phyloP scores from a whole-genome alignment of 2,113 vertebrate genomes.

The Callionymus lyra region DNA sequence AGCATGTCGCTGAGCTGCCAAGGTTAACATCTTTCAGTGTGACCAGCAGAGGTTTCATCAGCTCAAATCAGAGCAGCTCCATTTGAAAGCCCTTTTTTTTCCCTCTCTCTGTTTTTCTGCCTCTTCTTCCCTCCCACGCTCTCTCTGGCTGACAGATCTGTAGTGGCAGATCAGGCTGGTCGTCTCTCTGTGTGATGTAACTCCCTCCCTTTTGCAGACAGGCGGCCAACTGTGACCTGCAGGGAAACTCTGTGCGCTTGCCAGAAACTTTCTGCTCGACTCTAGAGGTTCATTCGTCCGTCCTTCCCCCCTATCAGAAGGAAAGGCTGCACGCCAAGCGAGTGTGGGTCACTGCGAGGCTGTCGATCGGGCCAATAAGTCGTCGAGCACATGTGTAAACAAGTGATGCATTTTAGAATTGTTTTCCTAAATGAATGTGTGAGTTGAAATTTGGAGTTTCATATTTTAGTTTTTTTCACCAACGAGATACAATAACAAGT shows the following conservation, averaged over 20 bases:
- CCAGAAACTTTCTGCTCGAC: constrained; percentile 45
- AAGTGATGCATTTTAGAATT: constrained; percentile 21
- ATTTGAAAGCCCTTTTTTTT: constrained; percentile 32
- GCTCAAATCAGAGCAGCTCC: constrained; percentile 22
- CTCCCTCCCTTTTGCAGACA: constrained; percentile 30
- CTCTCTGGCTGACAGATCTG: constrained; percentile 41
- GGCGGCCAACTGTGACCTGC: constrained; percentile 46
- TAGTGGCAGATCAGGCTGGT: constrained; percentile 50
- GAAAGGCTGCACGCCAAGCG: constrained; percentile 9
- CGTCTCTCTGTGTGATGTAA: constrained; percentile 46
- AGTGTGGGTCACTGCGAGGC: constrained; percentile 3
- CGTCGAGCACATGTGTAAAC: neutral
- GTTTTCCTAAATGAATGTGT: too few relatives aligned
- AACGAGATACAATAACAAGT: too few relatives aligned
- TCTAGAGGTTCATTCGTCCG: constrained; percentile 28
- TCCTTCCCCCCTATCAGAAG: neutral
- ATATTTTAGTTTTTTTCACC: too few relatives aligned
- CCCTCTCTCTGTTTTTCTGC: constrained; percentile 12
- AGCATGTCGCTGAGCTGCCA: constrained; percentile 3
- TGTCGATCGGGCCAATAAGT: too few relatives aligned
- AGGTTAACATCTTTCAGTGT: constrained; percentile 30
- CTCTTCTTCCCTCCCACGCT: constrained; percentile 18
- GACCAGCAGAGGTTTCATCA: constrained; percentile 39
- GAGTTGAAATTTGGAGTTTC: too few relatives aligned
- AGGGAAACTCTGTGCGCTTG: constrained; percentile 40